phyloP scores from a whole-genome alignment of 2,113 vertebrate species.

The Pedionomus torquatus region DNA sequence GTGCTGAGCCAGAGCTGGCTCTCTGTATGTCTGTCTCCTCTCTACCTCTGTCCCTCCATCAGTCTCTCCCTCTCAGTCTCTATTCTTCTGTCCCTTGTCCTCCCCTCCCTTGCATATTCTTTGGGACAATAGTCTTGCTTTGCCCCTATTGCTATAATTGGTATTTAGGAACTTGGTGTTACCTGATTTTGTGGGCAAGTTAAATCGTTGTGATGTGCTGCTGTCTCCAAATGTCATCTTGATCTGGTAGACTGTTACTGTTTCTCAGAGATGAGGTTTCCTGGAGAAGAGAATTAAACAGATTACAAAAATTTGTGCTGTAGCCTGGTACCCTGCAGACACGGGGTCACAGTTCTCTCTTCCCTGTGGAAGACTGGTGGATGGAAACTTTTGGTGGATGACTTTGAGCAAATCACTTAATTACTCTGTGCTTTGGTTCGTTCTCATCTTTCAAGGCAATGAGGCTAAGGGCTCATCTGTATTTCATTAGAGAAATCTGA shows the following conservation, averaged over 20 bases:
- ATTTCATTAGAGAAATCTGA: not conserved
- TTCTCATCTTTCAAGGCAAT: not conserved
- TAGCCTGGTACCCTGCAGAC: not conserved
- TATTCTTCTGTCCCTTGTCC: not conserved
- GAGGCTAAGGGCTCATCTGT: not conserved
- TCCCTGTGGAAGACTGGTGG: too few species aligned
- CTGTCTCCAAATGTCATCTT: accelerated
- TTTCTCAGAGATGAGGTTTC: not conserved
- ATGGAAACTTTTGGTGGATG: not conserved
- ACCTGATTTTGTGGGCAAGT: not conserved
- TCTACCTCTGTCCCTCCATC: not conserved
- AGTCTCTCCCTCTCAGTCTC: too few species aligned
- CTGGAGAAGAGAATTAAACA: not conserved
- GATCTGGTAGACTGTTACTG: not conserved
- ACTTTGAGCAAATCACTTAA: not conserved
- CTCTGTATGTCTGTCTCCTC: not conserved
- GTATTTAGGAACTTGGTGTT: not conserved
- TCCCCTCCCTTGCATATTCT: not conserved
- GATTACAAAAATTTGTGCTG: not conserved
- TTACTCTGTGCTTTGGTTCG: not conserved
- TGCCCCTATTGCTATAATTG: not conserved
- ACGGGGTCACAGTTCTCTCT: not conserved
- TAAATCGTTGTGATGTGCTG: accelerated
- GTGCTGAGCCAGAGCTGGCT: not conserved
- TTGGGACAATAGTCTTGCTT: not conserved